Evolutionary conservation across 2,113 vertebrate species (phyloP).

Genomic region (Lophotis ruficrista): DNA sequence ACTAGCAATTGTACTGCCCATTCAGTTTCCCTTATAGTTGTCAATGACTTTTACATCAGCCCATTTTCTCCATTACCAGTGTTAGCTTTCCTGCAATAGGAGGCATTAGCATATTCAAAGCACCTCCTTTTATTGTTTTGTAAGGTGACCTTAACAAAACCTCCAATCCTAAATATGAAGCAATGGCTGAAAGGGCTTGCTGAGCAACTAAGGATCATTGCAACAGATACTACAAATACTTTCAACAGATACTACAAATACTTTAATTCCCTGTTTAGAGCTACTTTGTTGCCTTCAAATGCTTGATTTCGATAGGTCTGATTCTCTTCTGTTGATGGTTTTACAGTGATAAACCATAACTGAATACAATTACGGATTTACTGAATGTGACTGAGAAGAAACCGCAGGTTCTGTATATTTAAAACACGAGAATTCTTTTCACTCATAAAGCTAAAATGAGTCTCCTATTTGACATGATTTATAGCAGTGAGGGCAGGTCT

Average conservation of each 20-base stretch:
- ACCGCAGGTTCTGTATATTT: not conserved
- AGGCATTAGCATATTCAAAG: constrained; percentile 30
- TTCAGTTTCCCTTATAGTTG: not conserved
- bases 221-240: not conserved
- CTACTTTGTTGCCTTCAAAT: not conserved
- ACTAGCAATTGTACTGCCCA: not conserved
- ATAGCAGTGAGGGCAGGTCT: constrained; percentile 27
- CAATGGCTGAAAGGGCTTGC: not conserved
- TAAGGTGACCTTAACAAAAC: not conserved
- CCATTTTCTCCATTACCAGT: not conserved
- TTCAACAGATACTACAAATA: not conserved
- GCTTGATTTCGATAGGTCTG: not conserved
- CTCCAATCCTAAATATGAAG: not conserved
- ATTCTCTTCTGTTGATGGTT: not conserved
- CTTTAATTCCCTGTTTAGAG: not conserved
- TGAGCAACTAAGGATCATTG: not conserved
- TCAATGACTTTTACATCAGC: not conserved
- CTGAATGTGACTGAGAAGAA: not conserved
- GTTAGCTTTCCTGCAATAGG: not conserved
- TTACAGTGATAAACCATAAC: not conserved
- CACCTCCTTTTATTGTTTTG: not conserved
- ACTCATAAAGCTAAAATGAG: not conserved
- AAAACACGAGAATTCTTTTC: constrained; percentile 6
- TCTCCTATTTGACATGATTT: constrained; percentile 64
- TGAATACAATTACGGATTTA: not conserved